A percentile compares a stretch with the other conserved stretches of the same genome.
phyloP scores from a whole-genome alignment of 2,797 vertebrate species.

The Distichodus sexfasciatus region DNA sequence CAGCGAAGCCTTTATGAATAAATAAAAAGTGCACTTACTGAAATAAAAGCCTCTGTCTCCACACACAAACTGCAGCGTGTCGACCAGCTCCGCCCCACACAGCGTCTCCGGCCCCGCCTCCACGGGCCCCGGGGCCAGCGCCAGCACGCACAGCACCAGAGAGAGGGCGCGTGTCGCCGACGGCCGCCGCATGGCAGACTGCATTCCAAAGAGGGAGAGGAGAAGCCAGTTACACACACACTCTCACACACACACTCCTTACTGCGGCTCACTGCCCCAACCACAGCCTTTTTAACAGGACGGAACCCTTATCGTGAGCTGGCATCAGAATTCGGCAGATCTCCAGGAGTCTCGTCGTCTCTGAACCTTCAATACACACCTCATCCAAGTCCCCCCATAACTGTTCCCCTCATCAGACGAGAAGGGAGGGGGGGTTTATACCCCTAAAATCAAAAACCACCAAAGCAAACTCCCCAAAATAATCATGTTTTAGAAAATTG shows the following conservation, averaged over 20 bases:
- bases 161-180: conserved; percentile 90
- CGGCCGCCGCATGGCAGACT: conserved; percentile 90
- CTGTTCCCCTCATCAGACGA: no score
- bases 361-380: no score
- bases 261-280: no score
- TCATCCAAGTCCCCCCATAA: no score
- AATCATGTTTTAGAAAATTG: no score
- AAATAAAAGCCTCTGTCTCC: conserved; percentile 99
- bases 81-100: conserved; percentile 97
- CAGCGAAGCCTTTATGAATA: conserved; percentile 73
- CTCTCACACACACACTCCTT: conserved; percentile 46
- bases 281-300: no score
- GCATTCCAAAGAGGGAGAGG: conserved; percentile 50
- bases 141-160: conserved; percentile 93
- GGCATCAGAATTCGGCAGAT: no score
- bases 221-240: conserved; percentile 44
- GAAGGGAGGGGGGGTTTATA: no score
- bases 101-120: conserved; percentile 90
- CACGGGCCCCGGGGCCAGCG: conserved; percentile 85
- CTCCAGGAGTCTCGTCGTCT: no score
- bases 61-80: conserved; percentile 98
- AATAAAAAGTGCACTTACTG: conserved; percentile 94
- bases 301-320: no score
- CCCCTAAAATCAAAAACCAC: no score
- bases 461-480: no score